Base-by-base conservation (phyloP, 2,888 invertebrate genomes). In the Apamea crenata region DNA sequence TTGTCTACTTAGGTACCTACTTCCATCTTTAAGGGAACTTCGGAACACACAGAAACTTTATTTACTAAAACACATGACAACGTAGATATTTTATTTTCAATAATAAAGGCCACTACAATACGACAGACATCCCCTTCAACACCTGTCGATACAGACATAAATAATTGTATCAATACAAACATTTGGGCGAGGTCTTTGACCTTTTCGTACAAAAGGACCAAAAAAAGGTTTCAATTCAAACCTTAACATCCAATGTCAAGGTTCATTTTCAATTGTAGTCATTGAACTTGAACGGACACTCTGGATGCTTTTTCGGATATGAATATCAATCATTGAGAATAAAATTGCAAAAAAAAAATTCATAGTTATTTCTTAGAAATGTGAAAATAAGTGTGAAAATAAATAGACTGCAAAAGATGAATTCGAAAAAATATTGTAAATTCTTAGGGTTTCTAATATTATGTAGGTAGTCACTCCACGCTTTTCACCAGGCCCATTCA, bases 81-180 rank as follows among this genome's bases (percentile, higher is more conserved):
- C 21, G 18, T 7, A 67, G 0, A 6, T 16, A 59, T 7, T 50
- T 59, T 8, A 69, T 78, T 59, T 76, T 65, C 32, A 40, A 63
- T 44, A 78, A 25, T 50, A 18, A 65, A 72, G 32, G 63, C 65
- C 21, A 32, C 66, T 78, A 75, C 74, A 80, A 80, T 73, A 14
- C 68, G 70, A 69, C 67, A 72, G 82, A 79, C 71, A 76, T 74
- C 59, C 47, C 61, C 18, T 85, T 87, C 84, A 88, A 78, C 93
- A 94, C 92, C 92, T 93, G 93, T 92, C 91, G 89, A 88, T 90
- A 81, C 83, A 86, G 66, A 79, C 82, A 86, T 81, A 87, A 88
- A 88, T 87, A 84, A 87, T 87, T 83, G 68, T 81, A 87, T 80
- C 86, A 90, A 87, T 74, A 85, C 74, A 87, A 87, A 88, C 81